Base-by-base conservation (phyloP, 2,888 invertebrate species). In the Allolobophora icterica region DNA sequence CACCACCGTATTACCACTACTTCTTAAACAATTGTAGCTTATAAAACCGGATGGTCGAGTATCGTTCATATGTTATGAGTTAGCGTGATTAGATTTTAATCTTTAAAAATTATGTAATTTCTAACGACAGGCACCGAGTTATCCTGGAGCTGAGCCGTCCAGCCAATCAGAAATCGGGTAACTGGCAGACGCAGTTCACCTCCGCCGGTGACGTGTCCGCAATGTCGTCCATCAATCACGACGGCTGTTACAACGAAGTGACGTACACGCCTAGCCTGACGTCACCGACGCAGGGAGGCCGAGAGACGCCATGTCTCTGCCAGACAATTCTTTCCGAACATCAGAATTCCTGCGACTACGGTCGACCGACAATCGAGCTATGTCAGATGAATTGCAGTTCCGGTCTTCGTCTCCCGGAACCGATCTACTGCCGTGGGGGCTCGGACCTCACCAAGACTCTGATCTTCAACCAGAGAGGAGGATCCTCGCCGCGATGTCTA, bases 341-440 rank as follows among this genome's bases (percentile, higher is more conserved):
- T 34, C 84, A 33, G 34, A 84, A 21, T 34, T 38, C 87, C 19
- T 87, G 35, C 87, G 87, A 87, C 2, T 87, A 24, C 8, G 87
- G 35, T 24, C 35, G 35, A 8, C 87, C 87, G 4, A 35, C 87
- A 21, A 87, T 87, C 24, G 35, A 87, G 8, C 87, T 87, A 5
- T 87, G 87, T 35, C 87, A 24, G 38, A 87, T 87, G 35, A 87
- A 87, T 87, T 34, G 87, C 34, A 87, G 87, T 35, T 34, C 87
- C 0, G 35, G 87, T 38, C 24, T 35, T 24, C 34, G 38, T 21
- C 19, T 87, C 21, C 13, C 34, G 87, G 87, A 87, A 35, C 34
- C 87, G 24, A 38, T 38, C 21, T 87, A 35, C 87, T 87, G 87
- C 24, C 87, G 87, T 1, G 38, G n/a, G n/a, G n/a, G 87, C 24